Evolutionary conservation across 2,113 vertebrate genomes (phyloP).

Genomic region (Hydrochoerus hydrochaeris): DNA sequence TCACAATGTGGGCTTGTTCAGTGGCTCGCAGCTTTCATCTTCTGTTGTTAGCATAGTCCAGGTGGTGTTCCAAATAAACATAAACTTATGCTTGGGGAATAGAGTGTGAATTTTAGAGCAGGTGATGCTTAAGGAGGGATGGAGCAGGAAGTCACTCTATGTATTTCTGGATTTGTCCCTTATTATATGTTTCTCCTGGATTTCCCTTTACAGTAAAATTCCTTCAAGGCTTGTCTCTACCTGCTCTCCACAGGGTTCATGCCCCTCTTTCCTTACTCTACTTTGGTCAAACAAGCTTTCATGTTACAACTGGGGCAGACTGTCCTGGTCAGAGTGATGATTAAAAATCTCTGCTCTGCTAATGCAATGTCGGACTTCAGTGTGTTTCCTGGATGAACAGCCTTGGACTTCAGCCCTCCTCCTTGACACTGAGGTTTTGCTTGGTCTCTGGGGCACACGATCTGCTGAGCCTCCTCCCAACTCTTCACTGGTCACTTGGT

Average conservation of each 20-base stretch:
- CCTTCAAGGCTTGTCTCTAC: neutral
- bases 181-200: neutral
- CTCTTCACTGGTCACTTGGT: neutral
- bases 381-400: neutral
- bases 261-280: neutral
- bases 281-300: neutral
- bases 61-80: neutral
- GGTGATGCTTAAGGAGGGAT: neutral
- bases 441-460: neutral
- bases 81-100: neutral
- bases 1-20: neutral
- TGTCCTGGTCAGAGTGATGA: neutral
- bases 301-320: neutral
- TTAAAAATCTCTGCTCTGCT: neutral
- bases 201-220: neutral
- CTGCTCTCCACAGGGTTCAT: neutral
- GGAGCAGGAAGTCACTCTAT: neutral
- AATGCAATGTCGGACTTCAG: neutral
- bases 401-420: neutral
- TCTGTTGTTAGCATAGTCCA: neutral
- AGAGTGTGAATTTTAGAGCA: neutral
- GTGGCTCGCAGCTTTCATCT: neutral
- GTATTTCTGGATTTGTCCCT: neutral
- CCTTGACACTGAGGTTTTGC: neutral
- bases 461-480: neutral